Evolutionary conservation across 2,888 invertebrate genomes (phyloP).

Genomic region (Hecatera dysodea): DNA sequence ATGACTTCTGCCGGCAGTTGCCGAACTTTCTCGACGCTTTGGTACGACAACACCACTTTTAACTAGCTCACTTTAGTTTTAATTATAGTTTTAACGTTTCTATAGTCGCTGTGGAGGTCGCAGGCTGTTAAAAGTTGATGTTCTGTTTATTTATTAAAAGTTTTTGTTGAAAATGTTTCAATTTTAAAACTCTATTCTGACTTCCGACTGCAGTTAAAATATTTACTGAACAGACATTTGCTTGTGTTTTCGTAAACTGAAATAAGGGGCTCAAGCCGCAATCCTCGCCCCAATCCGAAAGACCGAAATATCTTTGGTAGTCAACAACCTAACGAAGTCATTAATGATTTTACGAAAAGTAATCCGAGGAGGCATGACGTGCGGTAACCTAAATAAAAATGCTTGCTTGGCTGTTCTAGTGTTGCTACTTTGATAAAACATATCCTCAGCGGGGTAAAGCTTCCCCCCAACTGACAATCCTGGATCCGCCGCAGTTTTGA

Average conservation of each 20-base stretch:
- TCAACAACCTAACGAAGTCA: too few species aligned
- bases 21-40: conserved; percentile 57
- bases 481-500: too few species aligned
- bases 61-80: conserved; percentile 57
- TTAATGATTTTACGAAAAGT: too few species aligned
- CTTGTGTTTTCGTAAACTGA: not conserved
- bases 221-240: not conserved
- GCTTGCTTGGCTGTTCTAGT: too few species aligned
- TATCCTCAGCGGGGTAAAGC: too few species aligned
- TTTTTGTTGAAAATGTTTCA: conserved; percentile 34
- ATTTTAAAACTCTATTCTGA: not conserved
- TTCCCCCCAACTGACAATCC: too few species aligned
- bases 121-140: conserved; percentile 31
- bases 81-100: conserved; percentile 55
- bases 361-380: too few species aligned
- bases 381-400: too few species aligned
- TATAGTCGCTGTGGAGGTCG: conserved; percentile 22
- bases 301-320: too few species aligned
- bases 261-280: too few species aligned
- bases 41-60: conserved; percentile 57
- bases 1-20: conserved; percentile 39
- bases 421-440: too few species aligned
- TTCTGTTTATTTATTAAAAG: conserved; percentile 8
- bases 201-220: not conserved
- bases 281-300: too few species aligned